These are phyloP conservation scores for Agrotis ipsilon DNA, from an alignment of 2,888 invertebrate species.

Conservation along the genomic window DNA sequence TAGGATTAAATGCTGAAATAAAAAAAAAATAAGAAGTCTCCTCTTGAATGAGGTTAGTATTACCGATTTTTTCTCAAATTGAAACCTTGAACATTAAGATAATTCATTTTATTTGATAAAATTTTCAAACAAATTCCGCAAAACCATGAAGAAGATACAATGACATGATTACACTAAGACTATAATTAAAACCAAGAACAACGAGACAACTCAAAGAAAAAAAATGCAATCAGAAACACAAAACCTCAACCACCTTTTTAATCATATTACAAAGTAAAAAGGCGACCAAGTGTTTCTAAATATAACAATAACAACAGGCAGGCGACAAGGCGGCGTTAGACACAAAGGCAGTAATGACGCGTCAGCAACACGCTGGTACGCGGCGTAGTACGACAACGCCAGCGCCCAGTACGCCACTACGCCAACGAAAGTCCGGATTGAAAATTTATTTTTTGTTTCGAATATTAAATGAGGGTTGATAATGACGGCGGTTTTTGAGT, in stretches of 20 bases:
- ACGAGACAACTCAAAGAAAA: not conserved
- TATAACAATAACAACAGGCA: slow-evolving; percentile 36
- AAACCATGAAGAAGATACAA: too few species aligned
- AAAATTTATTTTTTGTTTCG: slow-evolving; percentile 20
- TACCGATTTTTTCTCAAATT: not conserved
- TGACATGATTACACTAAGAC: not conserved
- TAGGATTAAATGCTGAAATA: slow-evolving; percentile 59
- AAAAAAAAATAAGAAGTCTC: slow-evolving; percentile 56
- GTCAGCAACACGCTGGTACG: slow-evolving; percentile 55
- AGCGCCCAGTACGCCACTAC: slow-evolving; percentile 10
- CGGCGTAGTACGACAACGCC: slow-evolving; percentile 38
- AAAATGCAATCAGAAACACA: slow-evolving; percentile 18
- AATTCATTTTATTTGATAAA: too few species aligned
- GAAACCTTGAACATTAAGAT: too few species aligned
- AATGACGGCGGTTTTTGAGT: not conserved
- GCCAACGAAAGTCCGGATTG: slow-evolving; percentile 17
- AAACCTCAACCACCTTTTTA: slow-evolving; percentile 31
- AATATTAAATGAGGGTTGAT: slow-evolving; percentile 16
- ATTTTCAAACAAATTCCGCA: too few species aligned
- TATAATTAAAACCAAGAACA: not conserved
- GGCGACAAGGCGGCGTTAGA: slow-evolving; percentile 38
- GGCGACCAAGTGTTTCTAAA: slow-evolving; percentile 45
- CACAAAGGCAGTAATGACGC: slow-evolving; percentile 65
- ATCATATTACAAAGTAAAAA: slow-evolving; percentile 43
- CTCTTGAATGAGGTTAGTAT: slow-evolving; percentile 30